These are phyloP conservation scores for Macrotrachela quadricornifera DNA, from an alignment of 1,140 invertebrate genomes.

Conservation along the genomic window DNA sequence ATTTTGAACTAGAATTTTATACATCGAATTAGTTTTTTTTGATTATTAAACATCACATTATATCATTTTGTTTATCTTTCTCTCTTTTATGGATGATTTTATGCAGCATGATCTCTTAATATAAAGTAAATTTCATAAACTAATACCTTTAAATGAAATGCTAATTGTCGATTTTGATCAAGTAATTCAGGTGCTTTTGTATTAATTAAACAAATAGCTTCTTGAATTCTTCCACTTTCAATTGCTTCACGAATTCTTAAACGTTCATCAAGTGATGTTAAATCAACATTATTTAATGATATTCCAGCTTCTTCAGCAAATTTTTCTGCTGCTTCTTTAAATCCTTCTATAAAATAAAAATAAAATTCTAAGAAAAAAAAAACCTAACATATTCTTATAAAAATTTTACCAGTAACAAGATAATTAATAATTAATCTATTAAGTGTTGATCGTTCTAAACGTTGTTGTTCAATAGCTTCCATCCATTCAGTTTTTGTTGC, in stretches of 20 bases:
- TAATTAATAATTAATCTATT: slow-evolving; percentile 97
- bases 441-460: slow-evolving; percentile 69
- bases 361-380: neutral
- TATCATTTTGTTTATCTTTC: no score
- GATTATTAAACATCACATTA: no score
- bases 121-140: no score
- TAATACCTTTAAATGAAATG: slow-evolving; percentile 70
- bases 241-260: slow-evolving; percentile 83
- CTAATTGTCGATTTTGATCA: slow-evolving; percentile 78
- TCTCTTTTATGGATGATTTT: no score
- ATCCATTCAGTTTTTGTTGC: slow-evolving; percentile 39
- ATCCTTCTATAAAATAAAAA: slow-evolving; percentile 67
- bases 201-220: slow-evolving; percentile 77
- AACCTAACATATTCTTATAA: slow-evolving; percentile 6
- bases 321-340: slow-evolving; percentile 90
- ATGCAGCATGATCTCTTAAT: no score
- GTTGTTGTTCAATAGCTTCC: slow-evolving; percentile 46
- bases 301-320: slow-evolving; percentile 60
- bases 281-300: slow-evolving; percentile 37
- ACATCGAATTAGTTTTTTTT: no score
- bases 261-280: slow-evolving; percentile 68
- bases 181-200: slow-evolving; percentile 76
- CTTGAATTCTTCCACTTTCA: slow-evolving; percentile 69
- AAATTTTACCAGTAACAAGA: slow-evolving; percentile 72
- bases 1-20: no score